Conservation (phyloP, 2,113 vertebrate species). For the Marcusenius ussheri region DNA sequence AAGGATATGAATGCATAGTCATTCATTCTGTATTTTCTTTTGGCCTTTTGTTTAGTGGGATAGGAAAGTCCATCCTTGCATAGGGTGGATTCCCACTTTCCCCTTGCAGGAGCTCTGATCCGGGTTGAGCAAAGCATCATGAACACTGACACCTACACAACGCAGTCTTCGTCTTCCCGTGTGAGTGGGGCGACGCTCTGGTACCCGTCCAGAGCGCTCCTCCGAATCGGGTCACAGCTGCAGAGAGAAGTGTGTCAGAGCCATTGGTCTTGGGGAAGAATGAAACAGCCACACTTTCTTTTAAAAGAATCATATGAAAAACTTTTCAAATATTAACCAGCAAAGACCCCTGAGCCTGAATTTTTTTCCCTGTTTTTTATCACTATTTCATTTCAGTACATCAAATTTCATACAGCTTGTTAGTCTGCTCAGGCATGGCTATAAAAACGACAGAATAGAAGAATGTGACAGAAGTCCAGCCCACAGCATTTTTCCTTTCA, state of each 20-base stretch:
- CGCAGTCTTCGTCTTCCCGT: background rate
- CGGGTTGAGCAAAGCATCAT: background rate
- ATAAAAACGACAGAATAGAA: background rate
- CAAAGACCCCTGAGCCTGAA: background rate
- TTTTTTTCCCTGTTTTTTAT: background rate
- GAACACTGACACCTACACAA: background rate
- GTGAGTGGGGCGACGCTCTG: background rate
- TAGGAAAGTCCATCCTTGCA: background rate
- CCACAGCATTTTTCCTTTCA: background rate
- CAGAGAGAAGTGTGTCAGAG: background rate
- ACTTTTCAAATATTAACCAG: background rate
- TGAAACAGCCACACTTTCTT: background rate
- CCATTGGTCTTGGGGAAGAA: slow-evolving; percentile 1
- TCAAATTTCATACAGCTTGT: background rate
- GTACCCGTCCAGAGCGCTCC: background rate
- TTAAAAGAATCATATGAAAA: background rate
- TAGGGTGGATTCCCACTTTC: background rate
- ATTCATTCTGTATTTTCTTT: background rate
- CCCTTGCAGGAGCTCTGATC: background rate
- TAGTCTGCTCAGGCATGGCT: background rate
- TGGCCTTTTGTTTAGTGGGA: background rate
- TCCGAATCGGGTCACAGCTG: background rate
- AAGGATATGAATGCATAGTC: background rate
- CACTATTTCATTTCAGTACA: background rate
- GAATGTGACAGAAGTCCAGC: background rate